Percentiles rank a stretch among this genome's conserved stretches.
phyloP scores from a whole-genome alignment of 1,140 invertebrate genomes.

The Hypsibius dujardini region DNA sequence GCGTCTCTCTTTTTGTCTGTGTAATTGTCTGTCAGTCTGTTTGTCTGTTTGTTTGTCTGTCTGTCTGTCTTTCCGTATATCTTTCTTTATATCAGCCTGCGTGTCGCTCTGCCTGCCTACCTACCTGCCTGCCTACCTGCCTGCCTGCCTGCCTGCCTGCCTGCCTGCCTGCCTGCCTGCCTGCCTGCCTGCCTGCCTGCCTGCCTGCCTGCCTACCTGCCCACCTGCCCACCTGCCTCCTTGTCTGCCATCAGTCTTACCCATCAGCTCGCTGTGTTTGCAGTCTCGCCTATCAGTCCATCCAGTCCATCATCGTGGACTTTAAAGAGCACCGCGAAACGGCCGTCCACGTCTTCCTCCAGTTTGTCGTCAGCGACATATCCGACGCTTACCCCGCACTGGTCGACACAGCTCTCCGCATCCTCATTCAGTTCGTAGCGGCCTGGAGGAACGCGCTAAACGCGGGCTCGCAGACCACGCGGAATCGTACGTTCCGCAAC shows the following conservation, averaged over 20 bases:
- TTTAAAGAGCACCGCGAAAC: constrained; percentile 93
- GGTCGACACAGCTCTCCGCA: constrained; percentile 78
- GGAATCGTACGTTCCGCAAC: not conserved
- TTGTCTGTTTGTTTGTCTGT: not conserved
- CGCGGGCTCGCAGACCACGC: not conserved
- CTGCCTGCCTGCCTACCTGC: no score
- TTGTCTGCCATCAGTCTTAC: constrained; percentile 17
- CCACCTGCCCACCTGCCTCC: no score
- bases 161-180: no score
- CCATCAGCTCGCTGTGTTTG: no score
- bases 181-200: no score
- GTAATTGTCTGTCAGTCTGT: constrained; percentile 24
- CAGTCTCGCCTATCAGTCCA: constrained; percentile 70
- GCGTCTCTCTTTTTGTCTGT: constrained; percentile 26
- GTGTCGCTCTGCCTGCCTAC: no score
- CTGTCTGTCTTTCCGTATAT: not conserved
- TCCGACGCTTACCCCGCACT: constrained; percentile 65
- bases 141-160: no score
- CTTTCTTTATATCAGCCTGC: not conserved
- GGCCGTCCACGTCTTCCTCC: constrained; percentile 74
- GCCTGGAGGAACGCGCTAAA: constrained; percentile 63
- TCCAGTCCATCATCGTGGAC: constrained; percentile 85
- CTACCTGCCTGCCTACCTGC: no score
- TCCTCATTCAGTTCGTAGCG: constrained; percentile 74
- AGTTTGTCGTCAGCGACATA: constrained; percentile 81